These are phyloP conservation scores for Holacanthus passer DNA, from an alignment of 2,113 vertebrate genomes.

Conservation along the genomic window DNA sequence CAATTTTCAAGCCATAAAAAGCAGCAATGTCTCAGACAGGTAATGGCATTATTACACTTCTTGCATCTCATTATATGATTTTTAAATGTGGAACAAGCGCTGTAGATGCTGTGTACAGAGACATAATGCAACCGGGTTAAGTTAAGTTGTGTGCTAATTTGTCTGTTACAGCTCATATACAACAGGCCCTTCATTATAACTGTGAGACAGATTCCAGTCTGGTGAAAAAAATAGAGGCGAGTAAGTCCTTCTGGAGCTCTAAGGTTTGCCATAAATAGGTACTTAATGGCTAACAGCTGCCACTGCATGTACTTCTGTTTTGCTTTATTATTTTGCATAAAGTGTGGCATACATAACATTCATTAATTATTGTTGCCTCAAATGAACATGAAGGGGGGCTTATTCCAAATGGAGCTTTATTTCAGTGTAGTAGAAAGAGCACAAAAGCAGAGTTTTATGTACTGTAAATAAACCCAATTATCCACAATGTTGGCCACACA, in stretches of 20 bases:
- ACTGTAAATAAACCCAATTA: conserved; percentile 55
- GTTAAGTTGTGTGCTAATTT: conserved; percentile 36
- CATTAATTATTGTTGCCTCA: conserved; percentile 31
- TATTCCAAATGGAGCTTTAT: conserved; percentile 23
- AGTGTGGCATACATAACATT: conserved; percentile 35
- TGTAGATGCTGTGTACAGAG: conserved; percentile 4
- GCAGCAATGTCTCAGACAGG: conserved; percentile 52
- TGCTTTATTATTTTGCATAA: conserved; percentile 61
- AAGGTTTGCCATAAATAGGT: conserved; percentile 63
- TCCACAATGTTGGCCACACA: conserved; percentile 36
- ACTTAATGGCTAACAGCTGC: conserved; percentile 60
- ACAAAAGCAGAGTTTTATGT: conserved; percentile 31
- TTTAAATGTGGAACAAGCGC: conserved; percentile 47
- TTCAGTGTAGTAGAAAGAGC: conserved; percentile 23
- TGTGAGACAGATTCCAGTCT: conserved; percentile 40
- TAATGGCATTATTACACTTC: conserved; percentile 58
- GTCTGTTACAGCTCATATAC: conserved; percentile 25
- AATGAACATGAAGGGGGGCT: conserved; percentile 35
- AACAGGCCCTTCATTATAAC: conserved; percentile 42
- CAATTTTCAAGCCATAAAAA: conserved; percentile 64
- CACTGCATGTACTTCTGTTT: conserved; percentile 50
- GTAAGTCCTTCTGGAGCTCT: conserved; percentile 47
- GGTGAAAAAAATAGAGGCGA: conserved; percentile 40
- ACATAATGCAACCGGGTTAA: conserved; percentile 31
- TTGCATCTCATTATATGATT: conserved; percentile 64